Conservation (phyloP, 2,888 invertebrate species). For the Sminthurinus aureus region DNA sequence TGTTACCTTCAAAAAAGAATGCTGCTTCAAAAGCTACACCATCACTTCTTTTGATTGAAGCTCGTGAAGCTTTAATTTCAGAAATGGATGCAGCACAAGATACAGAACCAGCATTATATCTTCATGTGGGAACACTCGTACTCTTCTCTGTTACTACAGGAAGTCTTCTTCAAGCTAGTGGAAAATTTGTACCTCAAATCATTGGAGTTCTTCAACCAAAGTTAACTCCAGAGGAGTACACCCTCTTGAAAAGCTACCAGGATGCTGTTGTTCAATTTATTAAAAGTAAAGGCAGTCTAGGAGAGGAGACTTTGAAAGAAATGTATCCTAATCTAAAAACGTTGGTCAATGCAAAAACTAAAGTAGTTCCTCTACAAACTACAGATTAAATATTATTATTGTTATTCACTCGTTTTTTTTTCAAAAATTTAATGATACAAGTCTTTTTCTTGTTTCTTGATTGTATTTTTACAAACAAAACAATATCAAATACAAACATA, state of each 20-base stretch:
- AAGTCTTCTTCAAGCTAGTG: conserved; percentile 89
- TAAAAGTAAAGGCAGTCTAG: conserved; percentile 43
- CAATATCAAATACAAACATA: too few relatives aligned
- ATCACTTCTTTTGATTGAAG: conserved; percentile 44
- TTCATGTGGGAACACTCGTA: conserved; percentile 79
- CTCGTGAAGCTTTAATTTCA: conserved; percentile 78
- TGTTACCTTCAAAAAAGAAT: conserved; percentile 52
- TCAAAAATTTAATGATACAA: too few relatives aligned
- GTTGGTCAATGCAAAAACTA: conserved; percentile 12
- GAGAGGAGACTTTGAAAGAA: conserved; percentile 8
- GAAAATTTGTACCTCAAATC: conserved; percentile 86
- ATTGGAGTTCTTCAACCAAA: conserved; percentile 76
- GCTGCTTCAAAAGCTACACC: conserved; percentile 40
- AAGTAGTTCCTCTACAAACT: not conserved
- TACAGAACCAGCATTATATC: conserved; percentile 78
- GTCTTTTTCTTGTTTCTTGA: too few relatives aligned
- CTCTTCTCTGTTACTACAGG: conserved; percentile 83
- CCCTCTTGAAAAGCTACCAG: conserved; percentile 69
- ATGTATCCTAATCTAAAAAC: conserved; percentile 31
- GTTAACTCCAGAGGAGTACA: conserved; percentile 72
- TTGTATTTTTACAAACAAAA: too few relatives aligned
- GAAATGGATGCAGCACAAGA: conserved; percentile 71
- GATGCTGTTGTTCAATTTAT: conserved; percentile 51
- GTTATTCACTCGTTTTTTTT: not conserved
- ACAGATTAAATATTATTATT: not conserved